These are phyloP conservation scores for Cyaniris semiargus DNA, from an alignment of 2,888 invertebrate species.

Conservation along the genomic window DNA sequence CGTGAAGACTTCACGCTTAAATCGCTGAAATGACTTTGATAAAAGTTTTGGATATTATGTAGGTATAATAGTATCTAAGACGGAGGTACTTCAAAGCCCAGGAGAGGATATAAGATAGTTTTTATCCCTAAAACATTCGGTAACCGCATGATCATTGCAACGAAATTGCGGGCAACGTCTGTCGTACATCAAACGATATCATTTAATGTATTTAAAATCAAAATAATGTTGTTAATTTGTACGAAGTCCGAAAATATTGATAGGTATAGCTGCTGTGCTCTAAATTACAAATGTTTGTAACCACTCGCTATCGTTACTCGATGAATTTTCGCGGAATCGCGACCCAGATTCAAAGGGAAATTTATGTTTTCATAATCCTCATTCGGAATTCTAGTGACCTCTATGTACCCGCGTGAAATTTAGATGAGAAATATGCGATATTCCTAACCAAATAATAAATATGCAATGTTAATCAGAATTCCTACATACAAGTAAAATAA, in stretches of 20 bases:
- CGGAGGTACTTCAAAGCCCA: too few relatives aligned
- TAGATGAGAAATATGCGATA: neutral
- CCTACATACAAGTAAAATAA: too few relatives aligned
- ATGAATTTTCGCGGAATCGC: neutral
- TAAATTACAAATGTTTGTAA: conserved; percentile 5
- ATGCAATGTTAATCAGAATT: neutral
- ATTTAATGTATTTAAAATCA: neutral
- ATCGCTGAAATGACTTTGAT: too few relatives aligned
- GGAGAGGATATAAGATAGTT: too few relatives aligned
- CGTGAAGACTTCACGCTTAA: too few relatives aligned
- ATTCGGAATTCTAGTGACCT: neutral
- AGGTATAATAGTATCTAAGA: too few relatives aligned
- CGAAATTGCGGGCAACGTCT: too few relatives aligned
- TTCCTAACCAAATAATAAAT: neutral
- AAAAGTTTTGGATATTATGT: too few relatives aligned
- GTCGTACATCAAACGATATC: too few relatives aligned
- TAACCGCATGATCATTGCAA: too few relatives aligned
- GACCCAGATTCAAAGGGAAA: neutral
- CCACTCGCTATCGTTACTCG: neutral
- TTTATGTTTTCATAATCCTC: conserved; percentile 3
- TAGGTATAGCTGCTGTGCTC: neutral
- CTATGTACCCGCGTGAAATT: neutral
- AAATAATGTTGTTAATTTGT: neutral
- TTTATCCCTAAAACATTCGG: too few relatives aligned
- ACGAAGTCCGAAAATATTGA: neutral